Conservation (phyloP, 2,113 vertebrate species). For the Nothoprocta pentlandii region DNA sequence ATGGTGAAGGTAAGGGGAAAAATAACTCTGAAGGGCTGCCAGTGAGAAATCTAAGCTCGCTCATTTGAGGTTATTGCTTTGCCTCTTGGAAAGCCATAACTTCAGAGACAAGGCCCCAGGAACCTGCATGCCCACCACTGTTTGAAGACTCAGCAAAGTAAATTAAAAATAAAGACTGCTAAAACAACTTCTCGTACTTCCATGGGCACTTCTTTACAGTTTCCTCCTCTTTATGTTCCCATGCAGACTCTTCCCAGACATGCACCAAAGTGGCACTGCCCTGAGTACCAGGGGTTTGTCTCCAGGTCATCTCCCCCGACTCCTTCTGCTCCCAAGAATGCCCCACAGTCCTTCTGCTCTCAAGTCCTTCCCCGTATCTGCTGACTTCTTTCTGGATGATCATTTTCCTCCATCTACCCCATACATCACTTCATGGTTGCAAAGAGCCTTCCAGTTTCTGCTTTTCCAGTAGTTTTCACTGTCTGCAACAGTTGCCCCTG, state of each 20-base stretch:
- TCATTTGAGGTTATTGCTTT: background rate
- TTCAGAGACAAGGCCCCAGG: background rate
- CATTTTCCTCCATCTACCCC: background rate
- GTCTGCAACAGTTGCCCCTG: background rate
- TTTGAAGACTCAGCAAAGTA: background rate
- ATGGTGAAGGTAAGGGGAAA: background rate
- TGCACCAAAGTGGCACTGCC: background rate
- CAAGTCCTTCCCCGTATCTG: background rate
- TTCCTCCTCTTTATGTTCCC: background rate
- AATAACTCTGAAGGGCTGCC: background rate
- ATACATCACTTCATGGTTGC: background rate
- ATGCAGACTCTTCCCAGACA: fast-evolving
- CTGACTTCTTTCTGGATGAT: background rate
- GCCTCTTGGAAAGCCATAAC: background rate
- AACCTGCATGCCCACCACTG: background rate
- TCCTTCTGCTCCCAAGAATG: too few species aligned
- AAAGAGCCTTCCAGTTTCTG: background rate
- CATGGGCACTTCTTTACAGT: background rate
- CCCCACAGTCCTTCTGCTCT: background rate
- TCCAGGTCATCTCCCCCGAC: background rate
- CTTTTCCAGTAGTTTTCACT: background rate
- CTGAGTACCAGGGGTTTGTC: background rate
- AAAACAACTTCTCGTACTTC: background rate
- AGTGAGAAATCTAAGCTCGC: background rate
- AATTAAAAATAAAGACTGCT: background rate